Percentiles rank a stretch among this genome's conserved stretches.
Evolutionary conservation across 2,888 invertebrate genomes (phyloP).

Genomic region (Epinotia ramella): DNA sequence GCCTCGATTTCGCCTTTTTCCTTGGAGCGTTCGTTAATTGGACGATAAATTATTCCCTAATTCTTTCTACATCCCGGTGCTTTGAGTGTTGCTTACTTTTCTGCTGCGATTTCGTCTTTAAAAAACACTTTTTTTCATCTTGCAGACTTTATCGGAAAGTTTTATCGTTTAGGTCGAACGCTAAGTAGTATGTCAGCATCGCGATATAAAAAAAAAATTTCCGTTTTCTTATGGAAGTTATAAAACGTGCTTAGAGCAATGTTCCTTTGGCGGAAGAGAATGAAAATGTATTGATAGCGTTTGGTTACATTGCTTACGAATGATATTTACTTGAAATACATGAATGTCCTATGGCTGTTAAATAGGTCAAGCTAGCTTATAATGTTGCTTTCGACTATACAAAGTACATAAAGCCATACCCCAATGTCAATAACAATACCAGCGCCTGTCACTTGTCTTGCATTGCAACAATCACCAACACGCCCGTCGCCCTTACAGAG

Average conservation of each 20-base stretch:
- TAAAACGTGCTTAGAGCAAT: too few relatives aligned
- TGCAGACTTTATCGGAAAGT: background rate
- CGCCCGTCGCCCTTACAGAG: conserved; percentile 27
- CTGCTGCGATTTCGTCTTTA: conserved; percentile 47
- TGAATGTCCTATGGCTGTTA: too few relatives aligned
- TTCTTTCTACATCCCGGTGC: conserved; percentile 59
- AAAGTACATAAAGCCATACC: background rate
- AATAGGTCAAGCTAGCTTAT: background rate
- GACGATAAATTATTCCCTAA: conserved; percentile 69
- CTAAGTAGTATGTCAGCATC: too few relatives aligned
- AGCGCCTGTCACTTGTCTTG: conserved; percentile 12
- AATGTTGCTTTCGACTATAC: conserved; percentile 1
- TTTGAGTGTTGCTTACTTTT: conserved; percentile 54
- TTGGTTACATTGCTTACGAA: too few relatives aligned
- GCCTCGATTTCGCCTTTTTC: conserved; percentile 66
- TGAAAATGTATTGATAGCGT: too few relatives aligned
- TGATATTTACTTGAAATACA: too few relatives aligned
- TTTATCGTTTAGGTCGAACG: background rate
- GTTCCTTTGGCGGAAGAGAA: too few relatives aligned
- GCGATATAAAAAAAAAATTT: too few relatives aligned
- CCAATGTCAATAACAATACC: conserved; percentile 26
- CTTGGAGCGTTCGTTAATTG: conserved; percentile 66
- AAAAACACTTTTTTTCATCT: background rate
- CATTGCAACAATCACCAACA: conserved; percentile 20
- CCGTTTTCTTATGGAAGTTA: too few relatives aligned